Evolutionary conservation across 2,888 invertebrate genomes (phyloP).

Genomic region (Athripsodes cinereus): DNA sequence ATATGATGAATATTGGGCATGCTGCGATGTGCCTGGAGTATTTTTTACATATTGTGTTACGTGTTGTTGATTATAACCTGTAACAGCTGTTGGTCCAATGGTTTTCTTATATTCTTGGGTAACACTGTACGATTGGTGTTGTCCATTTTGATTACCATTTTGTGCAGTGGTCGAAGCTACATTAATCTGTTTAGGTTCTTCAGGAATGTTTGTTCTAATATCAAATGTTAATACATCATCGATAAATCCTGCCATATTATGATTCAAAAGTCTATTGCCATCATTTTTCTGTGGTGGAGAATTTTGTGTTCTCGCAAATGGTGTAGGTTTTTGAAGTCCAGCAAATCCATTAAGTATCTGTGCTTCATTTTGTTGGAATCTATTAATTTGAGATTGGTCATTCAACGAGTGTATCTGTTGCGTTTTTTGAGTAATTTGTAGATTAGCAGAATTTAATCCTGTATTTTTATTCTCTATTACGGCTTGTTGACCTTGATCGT

Average conservation of each 20-base stretch:
- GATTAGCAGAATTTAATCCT: background rate
- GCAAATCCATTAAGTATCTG: background rate
- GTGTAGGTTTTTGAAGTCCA: background rate
- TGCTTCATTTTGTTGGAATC: background rate
- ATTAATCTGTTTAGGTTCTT: too few species aligned
- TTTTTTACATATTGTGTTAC: conserved; percentile 4
- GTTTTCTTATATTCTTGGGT: background rate
- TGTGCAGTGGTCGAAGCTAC: background rate
- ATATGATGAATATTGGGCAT: background rate
- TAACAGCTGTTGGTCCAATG: background rate
- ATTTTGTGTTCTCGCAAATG: background rate
- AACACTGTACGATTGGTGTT: background rate
- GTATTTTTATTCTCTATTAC: background rate
- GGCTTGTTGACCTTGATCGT: background rate
- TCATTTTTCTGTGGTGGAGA: background rate
- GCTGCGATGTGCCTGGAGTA: background rate
- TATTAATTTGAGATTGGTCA: background rate
- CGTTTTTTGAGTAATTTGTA: conserved; percentile 4
- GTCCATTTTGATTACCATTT: background rate
- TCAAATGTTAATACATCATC: background rate
- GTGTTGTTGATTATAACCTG: conserved; percentile 7
- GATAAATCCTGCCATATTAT: background rate
- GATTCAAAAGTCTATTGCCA: background rate
- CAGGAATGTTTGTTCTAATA: background rate
- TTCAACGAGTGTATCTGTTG: background rate